Percentiles rank a stretch among this genome's conserved stretches.
Conservation (phyloP, 1,140 invertebrate species). For the Camponotus pennsylvanicus region DNA sequence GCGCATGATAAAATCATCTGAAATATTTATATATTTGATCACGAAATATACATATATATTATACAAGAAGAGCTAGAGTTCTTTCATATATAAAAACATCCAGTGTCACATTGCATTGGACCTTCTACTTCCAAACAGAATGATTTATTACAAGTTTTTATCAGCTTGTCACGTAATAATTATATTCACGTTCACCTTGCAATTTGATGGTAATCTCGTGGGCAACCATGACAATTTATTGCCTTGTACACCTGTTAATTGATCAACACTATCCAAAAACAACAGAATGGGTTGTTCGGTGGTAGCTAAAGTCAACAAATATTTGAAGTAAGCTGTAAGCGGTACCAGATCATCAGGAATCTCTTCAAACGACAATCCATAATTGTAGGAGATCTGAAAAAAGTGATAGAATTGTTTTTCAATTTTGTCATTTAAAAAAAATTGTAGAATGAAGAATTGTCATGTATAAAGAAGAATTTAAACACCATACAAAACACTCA, state of each 20-base stretch:
- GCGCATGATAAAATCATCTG: slow-evolving; percentile 96
- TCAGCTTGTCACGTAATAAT: background rate
- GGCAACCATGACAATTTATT: slow-evolving; percentile 99
- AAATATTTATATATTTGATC: slow-evolving; percentile 68
- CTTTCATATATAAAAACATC: background rate
- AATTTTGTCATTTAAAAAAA: background rate
- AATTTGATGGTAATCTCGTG: slow-evolving; percentile 94
- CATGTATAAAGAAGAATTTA: background rate
- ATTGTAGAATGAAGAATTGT: too few relatives aligned
- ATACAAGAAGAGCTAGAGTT: background rate
- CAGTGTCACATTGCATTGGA: background rate
- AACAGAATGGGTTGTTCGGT: slow-evolving; percentile 94
- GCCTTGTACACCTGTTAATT: slow-evolving; percentile 97
- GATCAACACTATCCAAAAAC: slow-evolving; percentile 97
- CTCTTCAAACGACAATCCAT: slow-evolving; percentile 95
- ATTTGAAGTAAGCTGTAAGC: slow-evolving; percentile 97
- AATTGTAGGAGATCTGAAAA: slow-evolving; percentile 97
- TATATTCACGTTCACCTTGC: slow-evolving; percentile 90
- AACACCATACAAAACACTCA: slow-evolving; percentile 75
- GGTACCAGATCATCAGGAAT: slow-evolving; percentile 98
- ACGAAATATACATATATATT: background rate
- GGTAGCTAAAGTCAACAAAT: slow-evolving; percentile 94
- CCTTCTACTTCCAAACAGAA: too few relatives aligned
- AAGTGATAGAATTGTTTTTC: slow-evolving; percentile 14
- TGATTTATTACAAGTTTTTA: too few relatives aligned